Evolutionary conservation across 1,140 invertebrate species (phyloP), one percentile per base, ranked within the genome.

Genomic region (Halyomorpha halys): DNA sequence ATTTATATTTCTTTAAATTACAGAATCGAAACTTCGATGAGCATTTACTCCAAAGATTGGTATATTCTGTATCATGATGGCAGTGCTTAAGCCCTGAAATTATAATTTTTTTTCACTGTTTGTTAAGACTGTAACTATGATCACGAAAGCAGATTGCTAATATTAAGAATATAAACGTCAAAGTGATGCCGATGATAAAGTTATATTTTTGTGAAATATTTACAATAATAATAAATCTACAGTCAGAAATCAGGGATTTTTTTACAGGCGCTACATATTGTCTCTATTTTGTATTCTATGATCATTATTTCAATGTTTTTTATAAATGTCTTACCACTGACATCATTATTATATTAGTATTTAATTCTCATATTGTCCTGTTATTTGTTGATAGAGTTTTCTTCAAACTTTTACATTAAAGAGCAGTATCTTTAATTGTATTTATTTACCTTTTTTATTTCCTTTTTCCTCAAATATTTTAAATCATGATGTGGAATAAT

Each of bases 331-430:
- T 60, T 60, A 44, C 44, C 25, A 60, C 59, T 44, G 39, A 60
- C 34, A 15, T 34, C 27, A 60, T 60, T 34, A 60, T 44, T 44
- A 19, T 44, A 44, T 44, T 44, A 60, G 59, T 39, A 23, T 59
- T 60, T 44, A 60, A 44, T 60, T 44, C 59, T 44, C 44, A 44
- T 44, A 44, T 44, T 60, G 59, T 60, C 59, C 59, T 60, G 59
- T 60, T 60, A 60, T 60, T 60, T 60, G 59, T 60, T 60, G 34
- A 44, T 60, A 60, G 59, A 60, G 59, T 60, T 60, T 56, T 60
- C 59, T 44, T 60, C 44, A 39, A 60, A 18, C 25, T 60, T 60
- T 60, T 60, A 60, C 59, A 60, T 60, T 60, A 60, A 60, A 60
- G 34, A 60, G 30, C 30, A 60, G 59, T 44, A 60, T 60, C 59